Conservation (phyloP, 2,888 invertebrate genomes). For the Nipponacmea schrenckii region DNA sequence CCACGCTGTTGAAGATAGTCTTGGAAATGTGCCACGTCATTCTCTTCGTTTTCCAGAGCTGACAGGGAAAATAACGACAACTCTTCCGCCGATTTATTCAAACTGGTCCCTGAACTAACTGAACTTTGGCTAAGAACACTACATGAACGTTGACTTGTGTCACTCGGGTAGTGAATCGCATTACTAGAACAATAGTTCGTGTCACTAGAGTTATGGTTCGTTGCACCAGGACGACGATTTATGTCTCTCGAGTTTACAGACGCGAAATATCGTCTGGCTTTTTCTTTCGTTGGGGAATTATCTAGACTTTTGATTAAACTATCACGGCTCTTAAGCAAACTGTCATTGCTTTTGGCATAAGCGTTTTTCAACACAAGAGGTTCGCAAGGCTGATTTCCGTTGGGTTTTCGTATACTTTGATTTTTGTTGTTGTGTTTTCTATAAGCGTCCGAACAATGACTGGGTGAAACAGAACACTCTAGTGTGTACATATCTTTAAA, state of each 20-base stretch:
- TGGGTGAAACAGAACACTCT: not conserved
- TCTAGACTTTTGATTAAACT: not conserved
- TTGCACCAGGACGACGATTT: not conserved
- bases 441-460: not conserved
- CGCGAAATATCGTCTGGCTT: not conserved
- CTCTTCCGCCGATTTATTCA: conserved; percentile 31
- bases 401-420: not conserved
- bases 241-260: not conserved
- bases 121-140: not conserved
- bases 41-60: conserved; percentile 44
- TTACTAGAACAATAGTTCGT: no score
- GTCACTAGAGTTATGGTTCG: no score
- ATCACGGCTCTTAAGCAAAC: not conserved
- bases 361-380: not conserved
- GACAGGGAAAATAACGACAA: conserved; percentile 14
- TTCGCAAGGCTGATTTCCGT: not conserved
- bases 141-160: not conserved
- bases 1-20: conserved; percentile 57
- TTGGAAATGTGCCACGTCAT: conserved; percentile 55
- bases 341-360: conserved; percentile 2
- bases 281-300: not conserved
- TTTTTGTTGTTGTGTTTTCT: not conserved
- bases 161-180: no score
- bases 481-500: not conserved
- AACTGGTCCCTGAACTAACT: conserved; percentile 16